phyloP scores from a whole-genome alignment of 2,888 invertebrate species.

The Caenorhabditis sp. region DNA sequence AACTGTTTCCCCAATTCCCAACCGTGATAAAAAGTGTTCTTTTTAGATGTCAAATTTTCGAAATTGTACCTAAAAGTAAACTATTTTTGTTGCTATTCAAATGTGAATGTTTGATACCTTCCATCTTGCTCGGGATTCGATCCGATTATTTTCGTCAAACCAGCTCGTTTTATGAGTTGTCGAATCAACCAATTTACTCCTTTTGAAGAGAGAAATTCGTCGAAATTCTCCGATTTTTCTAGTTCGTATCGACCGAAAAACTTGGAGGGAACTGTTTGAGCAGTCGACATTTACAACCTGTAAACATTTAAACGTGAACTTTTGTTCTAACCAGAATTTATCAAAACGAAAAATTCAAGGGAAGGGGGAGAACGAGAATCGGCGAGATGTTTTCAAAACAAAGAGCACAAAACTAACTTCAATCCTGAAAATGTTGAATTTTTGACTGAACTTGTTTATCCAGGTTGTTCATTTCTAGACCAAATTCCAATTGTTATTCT shows the following conservation, averaged over 20 bases:
- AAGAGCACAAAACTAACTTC: no score
- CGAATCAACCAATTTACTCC: slow-evolving; percentile 58
- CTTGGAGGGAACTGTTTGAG: slow-evolving; percentile 54
- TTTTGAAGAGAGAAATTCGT: slow-evolving; percentile 67
- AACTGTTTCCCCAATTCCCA: slow-evolving; percentile 64
- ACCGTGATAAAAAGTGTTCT: slow-evolving; percentile 59
- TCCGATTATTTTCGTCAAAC: slow-evolving; percentile 61
- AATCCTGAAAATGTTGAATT: no score
- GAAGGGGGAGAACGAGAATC: no score
- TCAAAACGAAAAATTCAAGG: no score
- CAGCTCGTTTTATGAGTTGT: slow-evolving; percentile 63
- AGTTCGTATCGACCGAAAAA: slow-evolving; percentile 66
- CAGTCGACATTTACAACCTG: slow-evolving; percentile 1
- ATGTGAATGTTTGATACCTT: slow-evolving; percentile 20
- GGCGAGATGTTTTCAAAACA: no score
- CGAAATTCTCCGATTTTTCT: slow-evolving; percentile 68
- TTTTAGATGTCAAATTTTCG: slow-evolving; percentile 64
- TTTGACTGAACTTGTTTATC: no score
- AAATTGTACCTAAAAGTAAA: slow-evolving; percentile 50
- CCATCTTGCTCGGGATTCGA: slow-evolving; percentile 27
- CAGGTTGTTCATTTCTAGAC: no score
- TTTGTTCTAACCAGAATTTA: neutral
- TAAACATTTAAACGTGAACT: slow-evolving; percentile 4
- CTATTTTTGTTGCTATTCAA: neutral
- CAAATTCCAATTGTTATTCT: no score